phyloP scores from a whole-genome alignment of 2,888 invertebrate species.

The Gerosis bhagava region DNA sequence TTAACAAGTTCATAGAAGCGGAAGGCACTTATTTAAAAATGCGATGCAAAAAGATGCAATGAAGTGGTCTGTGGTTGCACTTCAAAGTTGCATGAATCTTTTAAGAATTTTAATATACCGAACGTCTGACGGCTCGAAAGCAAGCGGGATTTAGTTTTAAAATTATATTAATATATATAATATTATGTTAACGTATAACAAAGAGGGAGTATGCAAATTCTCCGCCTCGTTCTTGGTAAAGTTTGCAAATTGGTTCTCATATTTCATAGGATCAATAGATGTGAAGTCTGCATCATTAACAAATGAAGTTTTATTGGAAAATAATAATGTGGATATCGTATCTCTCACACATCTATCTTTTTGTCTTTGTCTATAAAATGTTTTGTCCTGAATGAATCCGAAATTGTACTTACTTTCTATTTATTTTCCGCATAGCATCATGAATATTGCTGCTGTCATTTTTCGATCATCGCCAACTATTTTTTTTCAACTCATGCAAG shows the following conservation, averaged over 20 bases:
- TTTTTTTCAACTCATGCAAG: too few relatives aligned
- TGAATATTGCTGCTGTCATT: conserved; percentile 30
- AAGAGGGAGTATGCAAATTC: conserved; percentile 24
- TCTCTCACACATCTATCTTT: too few relatives aligned
- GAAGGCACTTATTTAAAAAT: conserved; percentile 20
- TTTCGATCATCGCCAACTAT: conserved; percentile 48
- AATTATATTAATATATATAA: conserved; percentile 34
- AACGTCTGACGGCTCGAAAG: conserved; percentile 39
- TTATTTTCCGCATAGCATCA: too few relatives aligned
- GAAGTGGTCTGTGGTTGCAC: conserved; percentile 40
- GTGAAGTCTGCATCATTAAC: too few relatives aligned
- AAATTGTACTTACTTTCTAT: too few relatives aligned
- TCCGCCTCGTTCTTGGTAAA: not conserved
- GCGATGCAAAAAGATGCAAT: conserved; percentile 53
- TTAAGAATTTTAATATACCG: conserved; percentile 53
- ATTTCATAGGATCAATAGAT: too few relatives aligned
- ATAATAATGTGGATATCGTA: too few relatives aligned
- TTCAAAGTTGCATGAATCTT: conserved; percentile 38
- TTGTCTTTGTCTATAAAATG: too few relatives aligned
- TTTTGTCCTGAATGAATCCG: too few relatives aligned
- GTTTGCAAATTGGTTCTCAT: not conserved
- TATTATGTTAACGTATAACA: too few relatives aligned
- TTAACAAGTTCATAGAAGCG: too few relatives aligned
- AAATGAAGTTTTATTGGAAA: too few relatives aligned
- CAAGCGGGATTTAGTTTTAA: conserved; percentile 42